Conservation (phyloP, 2,797 vertebrate species). For the Carcharodon carcharias region DNA sequence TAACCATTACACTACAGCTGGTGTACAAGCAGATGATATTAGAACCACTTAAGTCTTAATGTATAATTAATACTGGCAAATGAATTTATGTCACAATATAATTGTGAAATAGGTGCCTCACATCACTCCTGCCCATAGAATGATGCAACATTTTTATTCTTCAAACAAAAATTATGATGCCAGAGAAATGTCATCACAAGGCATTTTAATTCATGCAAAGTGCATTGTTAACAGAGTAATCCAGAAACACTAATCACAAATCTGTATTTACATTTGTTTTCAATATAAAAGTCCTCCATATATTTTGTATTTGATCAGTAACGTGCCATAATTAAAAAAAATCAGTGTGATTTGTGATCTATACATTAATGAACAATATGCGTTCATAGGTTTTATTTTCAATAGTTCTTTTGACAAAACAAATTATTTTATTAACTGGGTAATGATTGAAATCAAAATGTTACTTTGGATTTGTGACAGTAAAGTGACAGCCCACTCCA, state of each 20-base stretch:
- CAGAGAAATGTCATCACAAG: neutral
- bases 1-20: slow-evolving; percentile 30
- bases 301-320: too few species aligned
- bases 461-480: too few species aligned
- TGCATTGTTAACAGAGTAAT: neutral
- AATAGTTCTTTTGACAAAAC: too few species aligned
- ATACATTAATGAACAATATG: too few species aligned
- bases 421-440: too few species aligned
- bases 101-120: slow-evolving; percentile 23
- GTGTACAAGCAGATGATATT: slow-evolving; percentile 2
- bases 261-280: neutral
- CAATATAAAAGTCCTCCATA: neutral
- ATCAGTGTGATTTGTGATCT: too few species aligned
- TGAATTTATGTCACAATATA: slow-evolving; percentile 18
- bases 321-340: too few species aligned
- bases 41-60: slow-evolving; percentile 28
- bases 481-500: too few species aligned
- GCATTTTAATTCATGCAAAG: neutral
- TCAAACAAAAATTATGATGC: neutral
- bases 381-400: too few species aligned
- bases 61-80: slow-evolving; percentile 23
- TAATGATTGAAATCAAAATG: too few species aligned
- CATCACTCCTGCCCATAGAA: neutral
- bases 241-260: neutral
- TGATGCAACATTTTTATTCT: neutral